Evolutionary conservation across 2,888 invertebrate species (phyloP).

Genomic region (Penaeus monodon): DNA sequence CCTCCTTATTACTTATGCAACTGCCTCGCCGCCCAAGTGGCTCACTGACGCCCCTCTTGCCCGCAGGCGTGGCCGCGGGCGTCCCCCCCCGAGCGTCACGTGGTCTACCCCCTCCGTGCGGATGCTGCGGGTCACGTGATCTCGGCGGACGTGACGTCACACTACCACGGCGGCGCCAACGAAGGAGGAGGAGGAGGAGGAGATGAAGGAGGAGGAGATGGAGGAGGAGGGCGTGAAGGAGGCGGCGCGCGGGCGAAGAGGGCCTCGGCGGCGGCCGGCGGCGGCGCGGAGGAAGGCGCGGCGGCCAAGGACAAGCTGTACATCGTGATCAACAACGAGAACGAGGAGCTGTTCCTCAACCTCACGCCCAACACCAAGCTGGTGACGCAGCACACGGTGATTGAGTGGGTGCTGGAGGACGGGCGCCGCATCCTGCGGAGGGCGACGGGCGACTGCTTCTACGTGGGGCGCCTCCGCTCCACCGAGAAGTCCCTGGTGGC

Average conservation of each 20-base stretch:
- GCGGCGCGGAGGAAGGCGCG: neutral
- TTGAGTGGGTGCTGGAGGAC: slow-evolving; percentile 58
- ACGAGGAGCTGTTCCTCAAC: slow-evolving; percentile 56
- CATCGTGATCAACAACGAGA: slow-evolving; percentile 55
- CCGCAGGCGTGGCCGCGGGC: slow-evolving; percentile 24
- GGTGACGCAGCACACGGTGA: slow-evolving; percentile 50
- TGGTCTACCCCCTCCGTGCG: slow-evolving; percentile 42
- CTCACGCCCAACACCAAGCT: slow-evolving; percentile 55
- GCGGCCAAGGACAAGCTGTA: slow-evolving; percentile 35
- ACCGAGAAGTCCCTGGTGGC: slow-evolving; percentile 52
- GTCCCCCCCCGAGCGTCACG: slow-evolving; percentile 19
- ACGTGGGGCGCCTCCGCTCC: slow-evolving; percentile 48
- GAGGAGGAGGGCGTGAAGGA: neutral
- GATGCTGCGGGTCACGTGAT: slow-evolving; percentile 43
- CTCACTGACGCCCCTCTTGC: neutral
- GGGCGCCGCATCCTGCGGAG: slow-evolving; percentile 41
- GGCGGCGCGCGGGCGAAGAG: no score
- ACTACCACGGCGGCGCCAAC: neutral
- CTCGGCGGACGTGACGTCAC: slow-evolving; percentile 32
- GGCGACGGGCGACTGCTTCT: slow-evolving; percentile 47
- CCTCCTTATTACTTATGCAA: neutral
- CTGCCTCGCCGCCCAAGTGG: no score
- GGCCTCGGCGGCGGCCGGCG: neutral
- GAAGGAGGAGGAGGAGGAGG: neutral
- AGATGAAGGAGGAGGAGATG: neutral